Evolutionary conservation across 2,797 vertebrate genomes (phyloP), one percentile per base, ranked within the genome.

Genomic region (Microcaecilia unicolor): DNA sequence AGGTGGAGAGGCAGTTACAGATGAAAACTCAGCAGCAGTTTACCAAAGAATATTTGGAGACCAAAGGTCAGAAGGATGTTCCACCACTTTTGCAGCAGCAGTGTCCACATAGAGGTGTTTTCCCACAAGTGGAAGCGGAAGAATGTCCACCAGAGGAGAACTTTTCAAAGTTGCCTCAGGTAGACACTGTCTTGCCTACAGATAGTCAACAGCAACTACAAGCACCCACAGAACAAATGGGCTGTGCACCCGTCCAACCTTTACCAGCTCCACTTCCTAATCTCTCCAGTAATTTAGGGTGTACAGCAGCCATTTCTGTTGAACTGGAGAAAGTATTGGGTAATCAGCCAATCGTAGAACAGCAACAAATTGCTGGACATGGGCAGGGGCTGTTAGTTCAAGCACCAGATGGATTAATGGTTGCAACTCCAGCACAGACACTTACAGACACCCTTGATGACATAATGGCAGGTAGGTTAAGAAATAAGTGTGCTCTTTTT

Each of bases 21-120:
- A 86, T 98, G 72, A 99, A 99, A 90, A 98, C 93, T 58, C 94
- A 99, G 56, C 96, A 98, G 86, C 96, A 99, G 77, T 93, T 99
- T 88, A 96, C 91, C 92, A 98, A 98, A 97, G 94, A 99, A 85
- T 97, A 93, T 85, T 88, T 97, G 92, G 96, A 99, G 81, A 91
- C 92, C 73, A 94, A 95, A 88, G 86, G 89, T 74, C 88, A 92
- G 79, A 92, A 91, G 76, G 95, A 95, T 55, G 80, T 84, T 80
- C 37, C 80, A 50, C 61, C 71, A 64, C 48, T 66, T 40, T 72
- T 74, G 72, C 48, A 87, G 76, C 70, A 92, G 61, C 64, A 83
- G 62, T 84, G 88, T 75, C 82, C 89, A 39, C 84, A 87, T 53
- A 62, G 81, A 25, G 88, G 88, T 50, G 78, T 79, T 45, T 80